A percentile compares a stretch with the other conserved stretches of the same genome.
phyloP scores from a whole-genome alignment of 2,113 vertebrate species.

The Cynoglossus semilaevis region DNA sequence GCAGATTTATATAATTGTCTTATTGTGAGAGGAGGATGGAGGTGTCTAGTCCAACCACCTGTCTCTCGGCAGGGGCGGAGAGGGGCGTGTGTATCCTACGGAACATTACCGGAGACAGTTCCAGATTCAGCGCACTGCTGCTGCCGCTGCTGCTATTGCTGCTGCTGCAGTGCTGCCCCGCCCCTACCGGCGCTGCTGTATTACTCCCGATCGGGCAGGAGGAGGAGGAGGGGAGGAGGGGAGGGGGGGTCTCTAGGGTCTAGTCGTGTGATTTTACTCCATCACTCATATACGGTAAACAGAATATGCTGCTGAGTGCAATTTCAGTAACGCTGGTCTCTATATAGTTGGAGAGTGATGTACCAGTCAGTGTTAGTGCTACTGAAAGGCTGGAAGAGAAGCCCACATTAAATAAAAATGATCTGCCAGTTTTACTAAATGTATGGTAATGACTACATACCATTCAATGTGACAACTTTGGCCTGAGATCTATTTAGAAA shows the following conservation, averaged over 20 bases:
- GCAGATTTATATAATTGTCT: constrained; percentile 26
- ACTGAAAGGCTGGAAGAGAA: too few relatives aligned
- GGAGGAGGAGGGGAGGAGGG: background rate
- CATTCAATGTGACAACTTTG: too few relatives aligned
- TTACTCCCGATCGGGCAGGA: constrained; percentile 39
- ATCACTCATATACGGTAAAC: constrained; percentile 26
- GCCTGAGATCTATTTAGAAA: too few relatives aligned
- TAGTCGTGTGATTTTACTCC: constrained; percentile 51
- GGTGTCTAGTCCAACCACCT: constrained; percentile 70
- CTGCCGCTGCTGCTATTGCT: constrained; percentile 67
- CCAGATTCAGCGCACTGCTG: constrained; percentile 54
- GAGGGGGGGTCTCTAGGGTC: constrained; percentile 29
- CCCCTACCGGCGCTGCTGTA: constrained; percentile 67
- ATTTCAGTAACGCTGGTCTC: background rate
- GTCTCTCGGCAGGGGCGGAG: constrained; percentile 70
- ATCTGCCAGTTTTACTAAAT: too few relatives aligned
- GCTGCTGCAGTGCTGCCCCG: constrained; percentile 76
- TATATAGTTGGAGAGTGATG: background rate
- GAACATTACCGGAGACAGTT: constrained; percentile 72
- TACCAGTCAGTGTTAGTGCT: too few relatives aligned
- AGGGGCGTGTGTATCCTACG: constrained; percentile 65
- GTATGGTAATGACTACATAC: too few relatives aligned
- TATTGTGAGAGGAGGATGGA: constrained; percentile 50
- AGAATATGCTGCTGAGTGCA: background rate
- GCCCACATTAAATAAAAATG: too few relatives aligned